A percentile compares a stretch with the other conserved stretches of the same genome.
Evolutionary conservation across 2,797 vertebrate species (phyloP).

Genomic region (Lacerta bilineata): DNA sequence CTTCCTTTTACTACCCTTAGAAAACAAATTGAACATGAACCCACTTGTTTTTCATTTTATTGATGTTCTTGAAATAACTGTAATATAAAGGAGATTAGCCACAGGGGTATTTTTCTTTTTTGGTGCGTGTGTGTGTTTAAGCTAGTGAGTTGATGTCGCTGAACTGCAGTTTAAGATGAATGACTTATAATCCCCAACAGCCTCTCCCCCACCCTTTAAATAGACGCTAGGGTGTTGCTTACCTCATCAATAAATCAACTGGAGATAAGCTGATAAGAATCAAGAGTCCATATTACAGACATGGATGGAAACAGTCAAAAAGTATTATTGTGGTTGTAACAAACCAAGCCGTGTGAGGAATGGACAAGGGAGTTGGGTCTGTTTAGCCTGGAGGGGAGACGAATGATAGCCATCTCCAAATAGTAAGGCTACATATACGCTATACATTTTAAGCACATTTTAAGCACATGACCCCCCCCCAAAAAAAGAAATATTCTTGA

Average conservation of each 20-base stretch:
- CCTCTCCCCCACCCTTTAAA: neutral
- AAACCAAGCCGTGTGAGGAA: no score
- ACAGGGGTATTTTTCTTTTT: neutral
- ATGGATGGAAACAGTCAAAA: constrained; percentile 15
- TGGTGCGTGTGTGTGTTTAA: neutral
- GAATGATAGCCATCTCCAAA: no score
- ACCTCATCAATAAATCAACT: constrained; percentile 50
- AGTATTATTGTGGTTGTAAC: neutral
- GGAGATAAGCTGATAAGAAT: neutral
- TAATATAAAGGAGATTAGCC: constrained; percentile 63
- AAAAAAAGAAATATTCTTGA: no score
- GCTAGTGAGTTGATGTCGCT: constrained; percentile 31
- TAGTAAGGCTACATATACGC: neutral
- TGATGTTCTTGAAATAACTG: constrained; percentile 70
- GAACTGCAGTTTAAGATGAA: constrained; percentile 53
- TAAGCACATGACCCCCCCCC: no score
- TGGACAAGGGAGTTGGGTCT: no score
- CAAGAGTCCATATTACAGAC: constrained; percentile 23
- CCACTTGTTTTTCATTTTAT: constrained; percentile 58
- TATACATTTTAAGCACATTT: no score
- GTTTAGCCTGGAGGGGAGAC: neutral
- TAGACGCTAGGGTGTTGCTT: constrained; percentile 12
- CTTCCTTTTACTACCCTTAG: neutral
- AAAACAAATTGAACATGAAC: constrained; percentile 41
- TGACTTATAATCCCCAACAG: constrained; percentile 5